Conservation (phyloP, 1,140 invertebrate species). For the Scaptomyza hsui region DNA sequence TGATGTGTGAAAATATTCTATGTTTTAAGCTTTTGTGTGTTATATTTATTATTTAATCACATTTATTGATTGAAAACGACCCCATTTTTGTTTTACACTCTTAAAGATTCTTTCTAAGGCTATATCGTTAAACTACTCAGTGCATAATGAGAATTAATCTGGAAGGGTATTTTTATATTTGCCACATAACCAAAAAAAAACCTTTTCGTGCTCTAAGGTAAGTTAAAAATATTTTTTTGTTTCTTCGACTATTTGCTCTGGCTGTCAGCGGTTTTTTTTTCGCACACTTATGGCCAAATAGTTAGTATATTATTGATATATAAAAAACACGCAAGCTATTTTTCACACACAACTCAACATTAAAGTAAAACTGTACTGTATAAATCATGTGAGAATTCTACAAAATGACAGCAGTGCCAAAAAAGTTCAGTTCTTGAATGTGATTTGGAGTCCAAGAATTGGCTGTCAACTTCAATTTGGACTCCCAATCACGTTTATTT, state of each 20-base stretch:
- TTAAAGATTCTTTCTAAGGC: too few relatives aligned
- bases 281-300: background rate
- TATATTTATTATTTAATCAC: too few relatives aligned
- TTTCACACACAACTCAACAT: background rate
- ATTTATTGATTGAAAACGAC: too few relatives aligned
- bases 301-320: background rate
- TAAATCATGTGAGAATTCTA: conserved; percentile 10
- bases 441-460: conserved; percentile 13
- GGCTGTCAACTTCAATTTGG: conserved; percentile 38
- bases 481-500: conserved; percentile 55
- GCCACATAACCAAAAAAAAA: background rate
- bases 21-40: background rate
- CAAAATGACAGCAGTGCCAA: background rate
- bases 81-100: too few relatives aligned
- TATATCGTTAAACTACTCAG: too few relatives aligned
- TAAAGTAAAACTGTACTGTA: conserved; percentile 2
- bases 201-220: background rate
- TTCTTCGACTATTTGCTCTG: background rate
- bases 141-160: background rate
- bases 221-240: background rate
- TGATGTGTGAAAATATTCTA: background rate
- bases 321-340: conserved; percentile 3
- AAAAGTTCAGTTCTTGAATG: background rate
- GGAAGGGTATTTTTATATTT: background rate
- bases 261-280: background rate